Conservation (phyloP, 2,888 invertebrate genomes). For the Magallana nippona region DNA sequence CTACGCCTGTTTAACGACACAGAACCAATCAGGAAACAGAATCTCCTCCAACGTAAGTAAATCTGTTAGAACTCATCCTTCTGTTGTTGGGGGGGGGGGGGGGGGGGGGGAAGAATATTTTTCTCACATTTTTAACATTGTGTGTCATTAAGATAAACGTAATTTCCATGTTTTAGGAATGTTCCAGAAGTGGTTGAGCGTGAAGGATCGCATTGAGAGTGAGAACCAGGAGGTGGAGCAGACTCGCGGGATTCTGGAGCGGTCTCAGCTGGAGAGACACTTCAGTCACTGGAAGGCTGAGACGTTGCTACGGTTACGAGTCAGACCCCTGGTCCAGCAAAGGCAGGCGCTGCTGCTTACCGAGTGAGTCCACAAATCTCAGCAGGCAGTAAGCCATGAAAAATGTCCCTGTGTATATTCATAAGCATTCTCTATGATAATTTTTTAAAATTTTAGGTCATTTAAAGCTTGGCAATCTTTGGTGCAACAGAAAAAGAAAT, state of each 20-base stretch:
- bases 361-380: slow-evolving; percentile 29
- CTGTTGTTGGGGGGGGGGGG: too few species aligned
- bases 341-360: slow-evolving; percentile 43
- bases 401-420: not conserved
- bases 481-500: slow-evolving; percentile 60
- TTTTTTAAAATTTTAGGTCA: slow-evolving; percentile 54
- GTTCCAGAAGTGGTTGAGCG: slow-evolving; percentile 63
- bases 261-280: slow-evolving; percentile 55
- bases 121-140: too few species aligned
- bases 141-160: not conserved
- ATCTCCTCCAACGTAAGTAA: slow-evolving; percentile 59
- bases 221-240: slow-evolving; percentile 65
- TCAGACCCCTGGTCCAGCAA: slow-evolving; percentile 66
- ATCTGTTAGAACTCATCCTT: not conserved
- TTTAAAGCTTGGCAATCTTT: slow-evolving; percentile 64
- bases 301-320: slow-evolving; percentile 59
- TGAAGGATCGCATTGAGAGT: slow-evolving; percentile 54
- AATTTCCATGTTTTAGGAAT: slow-evolving; percentile 59
- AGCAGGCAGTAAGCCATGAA: not conserved
- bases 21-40: slow-evolving; percentile 63
- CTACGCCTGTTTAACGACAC: slow-evolving; percentile 56
- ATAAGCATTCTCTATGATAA: not conserved
- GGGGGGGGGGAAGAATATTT: too few species aligned
- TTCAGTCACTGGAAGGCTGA: slow-evolving; percentile 64
- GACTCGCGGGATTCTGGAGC: slow-evolving; percentile 59